A percentile compares a stretch with the other conserved stretches of the same genome.
Conservation (phyloP, 2,113 vertebrate genomes). For the Vanacampus margaritifer region DNA sequence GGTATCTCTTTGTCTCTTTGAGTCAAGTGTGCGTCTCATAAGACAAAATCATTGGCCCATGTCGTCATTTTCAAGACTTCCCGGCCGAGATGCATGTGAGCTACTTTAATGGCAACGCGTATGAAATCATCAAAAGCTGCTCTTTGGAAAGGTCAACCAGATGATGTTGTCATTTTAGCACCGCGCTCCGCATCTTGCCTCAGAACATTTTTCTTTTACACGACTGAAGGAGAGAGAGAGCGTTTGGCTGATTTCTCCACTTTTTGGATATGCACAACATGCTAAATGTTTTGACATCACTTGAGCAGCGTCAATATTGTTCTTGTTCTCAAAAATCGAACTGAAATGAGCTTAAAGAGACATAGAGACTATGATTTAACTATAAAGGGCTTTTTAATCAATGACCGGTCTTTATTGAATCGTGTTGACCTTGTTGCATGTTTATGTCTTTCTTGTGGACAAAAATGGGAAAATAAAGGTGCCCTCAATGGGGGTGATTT, state of each 20-base stretch:
- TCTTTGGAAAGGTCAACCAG: conserved; percentile 41
- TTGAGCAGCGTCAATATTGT: conserved; percentile 38
- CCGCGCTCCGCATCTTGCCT: conserved; percentile 51
- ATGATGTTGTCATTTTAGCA: conserved; percentile 48
- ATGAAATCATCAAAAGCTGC: conserved; percentile 34
- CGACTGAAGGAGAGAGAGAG: conserved; percentile 24
- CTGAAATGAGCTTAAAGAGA: conserved; percentile 48
- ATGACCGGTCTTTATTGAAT: conserved; percentile 68
- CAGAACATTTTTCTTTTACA: not conserved
- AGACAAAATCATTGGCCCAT: conserved; percentile 37
- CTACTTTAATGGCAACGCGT: conserved; percentile 38
- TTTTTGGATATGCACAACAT: conserved; percentile 42
- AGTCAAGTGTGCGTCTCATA: conserved; percentile 18
- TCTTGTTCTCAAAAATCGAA: conserved; percentile 36
- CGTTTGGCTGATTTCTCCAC: conserved; percentile 52
- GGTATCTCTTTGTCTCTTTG: conserved; percentile 18
- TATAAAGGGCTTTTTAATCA: conserved; percentile 79
- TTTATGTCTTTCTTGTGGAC: conserved; percentile 71
- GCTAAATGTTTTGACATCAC: conserved; percentile 42
- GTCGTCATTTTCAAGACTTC: conserved; percentile 57
- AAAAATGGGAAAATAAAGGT: conserved; percentile 74
- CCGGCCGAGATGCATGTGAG: conserved; percentile 62
- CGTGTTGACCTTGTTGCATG: conserved; percentile 79
- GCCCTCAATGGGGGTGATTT: conserved; percentile 57
- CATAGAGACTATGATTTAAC: conserved; percentile 61